Percentiles rank a stretch among this genome's conserved stretches.
phyloP scores from a whole-genome alignment of 2,888 invertebrate genomes.

The Odontocolon sp. region DNA sequence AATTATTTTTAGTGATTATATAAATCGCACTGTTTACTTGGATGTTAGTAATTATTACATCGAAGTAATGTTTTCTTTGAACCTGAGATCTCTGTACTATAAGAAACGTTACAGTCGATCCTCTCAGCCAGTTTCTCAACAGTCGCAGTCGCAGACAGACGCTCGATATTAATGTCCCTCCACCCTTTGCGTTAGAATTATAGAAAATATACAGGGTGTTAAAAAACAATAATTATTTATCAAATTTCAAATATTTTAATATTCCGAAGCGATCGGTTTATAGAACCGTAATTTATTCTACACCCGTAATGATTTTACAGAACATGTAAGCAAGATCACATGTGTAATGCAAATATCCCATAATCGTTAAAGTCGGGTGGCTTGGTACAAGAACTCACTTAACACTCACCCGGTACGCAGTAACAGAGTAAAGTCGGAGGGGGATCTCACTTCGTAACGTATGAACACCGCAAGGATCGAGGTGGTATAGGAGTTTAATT shows the following conservation, averaged over 20 bases:
- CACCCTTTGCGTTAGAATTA: too few species aligned
- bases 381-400: conserved; percentile 51
- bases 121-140: conserved; percentile 50
- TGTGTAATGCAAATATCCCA: conserved; percentile 22
- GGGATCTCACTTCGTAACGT: conserved; percentile 64
- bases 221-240: neutral
- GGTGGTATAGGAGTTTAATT: conserved; percentile 75
- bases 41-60: too few species aligned
- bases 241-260: conserved; percentile 36
- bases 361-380: conserved; percentile 29
- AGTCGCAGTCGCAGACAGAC: conserved; percentile 35
- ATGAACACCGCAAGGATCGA: conserved; percentile 68
- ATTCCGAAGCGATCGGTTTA: neutral
- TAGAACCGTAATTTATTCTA: neutral
- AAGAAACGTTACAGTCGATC: conserved; percentile 73
- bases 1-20: neutral
- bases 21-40: too few species aligned
- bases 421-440: conserved; percentile 20
- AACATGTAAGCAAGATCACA: neutral
- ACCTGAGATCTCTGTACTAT: neutral
- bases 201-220: conserved; percentile 68
- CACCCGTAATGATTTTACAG: neutral
- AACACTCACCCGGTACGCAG: conserved; percentile 48
- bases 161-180: conserved; percentile 75
- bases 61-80: too few species aligned